Evolutionary conservation across 2,888 invertebrate genomes (phyloP).

Genomic region (Diarsia brunnea): DNA sequence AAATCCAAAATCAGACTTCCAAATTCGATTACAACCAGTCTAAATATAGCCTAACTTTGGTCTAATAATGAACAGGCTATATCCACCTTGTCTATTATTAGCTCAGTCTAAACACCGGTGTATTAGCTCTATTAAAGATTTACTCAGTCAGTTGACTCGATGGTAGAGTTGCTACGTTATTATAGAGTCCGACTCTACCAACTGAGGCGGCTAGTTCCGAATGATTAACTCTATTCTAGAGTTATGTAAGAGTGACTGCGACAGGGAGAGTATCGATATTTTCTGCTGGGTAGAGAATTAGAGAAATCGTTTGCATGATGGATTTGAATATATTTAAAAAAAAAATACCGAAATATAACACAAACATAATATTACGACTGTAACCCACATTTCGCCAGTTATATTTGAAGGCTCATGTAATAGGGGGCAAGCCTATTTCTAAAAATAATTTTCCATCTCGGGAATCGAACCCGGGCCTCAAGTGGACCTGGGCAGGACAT

Average conservation of each 20-base stretch:
- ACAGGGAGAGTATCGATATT: not conserved
- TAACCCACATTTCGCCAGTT: no score
- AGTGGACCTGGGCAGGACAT: no score
- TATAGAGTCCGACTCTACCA: slow-evolving; percentile 12
- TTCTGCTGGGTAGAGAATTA: not conserved
- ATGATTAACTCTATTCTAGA: slow-evolving; percentile 41
- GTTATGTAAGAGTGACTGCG: not conserved
- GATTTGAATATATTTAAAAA: no score
- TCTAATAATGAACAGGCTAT: not conserved
- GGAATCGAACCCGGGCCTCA: no score
- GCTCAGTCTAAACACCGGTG: not conserved
- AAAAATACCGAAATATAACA: no score
- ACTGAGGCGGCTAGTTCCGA: slow-evolving; percentile 31
- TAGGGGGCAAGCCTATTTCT: no score
- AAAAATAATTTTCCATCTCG: no score
- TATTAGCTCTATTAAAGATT: slow-evolving; percentile 4
- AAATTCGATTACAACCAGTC: not conserved
- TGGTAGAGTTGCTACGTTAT: slow-evolving; percentile 6
- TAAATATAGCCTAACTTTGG: not conserved
- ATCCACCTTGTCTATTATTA: slow-evolving; percentile 19
- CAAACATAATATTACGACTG: no score
- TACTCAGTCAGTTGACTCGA: slow-evolving; percentile 18
- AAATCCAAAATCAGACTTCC: not conserved
- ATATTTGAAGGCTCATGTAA: no score
- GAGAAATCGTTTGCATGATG: not conserved